These are phyloP conservation scores for Lepeophtheirus nordmannii DNA, from an alignment of 2,888 invertebrate species.

Conservation along the genomic window DNA sequence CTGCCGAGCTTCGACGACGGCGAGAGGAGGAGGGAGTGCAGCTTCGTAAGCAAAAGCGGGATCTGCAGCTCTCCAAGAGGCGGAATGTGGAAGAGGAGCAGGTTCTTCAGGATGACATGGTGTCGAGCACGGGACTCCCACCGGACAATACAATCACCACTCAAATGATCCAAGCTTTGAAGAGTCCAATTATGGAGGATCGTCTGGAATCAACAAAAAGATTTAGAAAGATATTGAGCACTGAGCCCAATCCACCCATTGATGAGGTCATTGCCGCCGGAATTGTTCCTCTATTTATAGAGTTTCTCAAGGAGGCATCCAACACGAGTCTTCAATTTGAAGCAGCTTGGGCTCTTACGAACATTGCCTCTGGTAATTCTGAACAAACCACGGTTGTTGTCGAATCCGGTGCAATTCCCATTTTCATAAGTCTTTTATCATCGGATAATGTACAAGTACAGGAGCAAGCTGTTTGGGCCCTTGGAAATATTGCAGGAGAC, in stretches of 20 bases:
- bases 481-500: conserved; percentile 76
- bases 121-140: conserved; percentile 6
- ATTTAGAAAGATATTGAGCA: conserved; percentile 70
- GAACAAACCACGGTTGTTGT: conserved; percentile 79
- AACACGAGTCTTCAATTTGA: conserved; percentile 52
- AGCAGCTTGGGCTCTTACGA: conserved; percentile 92
- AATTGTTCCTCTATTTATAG: conserved; percentile 63
- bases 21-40: conserved; percentile 77
- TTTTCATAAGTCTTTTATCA: conserved; percentile 54
- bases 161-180: conserved; percentile 68
- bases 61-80: conserved; percentile 79
- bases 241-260: conserved; percentile 80
- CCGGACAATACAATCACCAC: conserved; percentile 41
- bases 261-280: conserved; percentile 65
- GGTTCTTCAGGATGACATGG: conserved; percentile 28
- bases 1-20: conserved; percentile 60
- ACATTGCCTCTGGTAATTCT: conserved; percentile 85
- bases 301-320: conserved; percentile 48
- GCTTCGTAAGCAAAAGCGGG: conserved; percentile 77
- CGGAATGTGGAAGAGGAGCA: conserved; percentile 52
- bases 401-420: conserved; percentile 65
- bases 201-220: conserved; percentile 59
- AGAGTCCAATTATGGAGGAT: conserved; percentile 44
- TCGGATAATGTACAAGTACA: conserved; percentile 53
- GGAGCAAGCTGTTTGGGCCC: conserved; percentile 90